Conservation (phyloP, 2,888 invertebrate species). For the Agapostemon virescens region DNA sequence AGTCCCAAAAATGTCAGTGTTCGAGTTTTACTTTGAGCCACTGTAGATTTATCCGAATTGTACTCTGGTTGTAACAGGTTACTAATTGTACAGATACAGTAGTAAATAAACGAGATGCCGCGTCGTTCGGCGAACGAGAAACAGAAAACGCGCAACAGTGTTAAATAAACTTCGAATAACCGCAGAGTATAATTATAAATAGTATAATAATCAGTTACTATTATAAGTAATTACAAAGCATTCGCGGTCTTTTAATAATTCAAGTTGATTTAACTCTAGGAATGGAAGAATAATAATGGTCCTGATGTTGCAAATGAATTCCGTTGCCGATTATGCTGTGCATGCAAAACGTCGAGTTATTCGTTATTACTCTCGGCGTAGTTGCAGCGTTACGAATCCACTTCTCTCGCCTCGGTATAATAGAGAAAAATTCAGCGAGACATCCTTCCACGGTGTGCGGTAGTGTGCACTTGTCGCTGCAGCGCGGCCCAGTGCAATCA, state of each 20-base stretch:
- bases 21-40: too few relatives aligned
- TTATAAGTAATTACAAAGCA: neutral
- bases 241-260: neutral
- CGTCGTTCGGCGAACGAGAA: too few relatives aligned
- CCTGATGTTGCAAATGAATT: neutral
- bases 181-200: too few relatives aligned
- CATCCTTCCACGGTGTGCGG: neutral
- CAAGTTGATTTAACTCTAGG: neutral
- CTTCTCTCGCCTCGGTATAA: neutral
- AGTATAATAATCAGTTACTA: too few relatives aligned
- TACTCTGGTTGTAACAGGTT: too few relatives aligned
- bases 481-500: slow-evolving; percentile 24
- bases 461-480: slow-evolving; percentile 25
- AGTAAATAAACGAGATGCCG: too few relatives aligned
- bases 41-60: too few relatives aligned
- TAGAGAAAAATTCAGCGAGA: slow-evolving; percentile 4
- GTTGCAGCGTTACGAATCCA: slow-evolving; percentile 22
- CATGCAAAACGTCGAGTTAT: neutral
- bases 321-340: neutral
- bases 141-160: too few relatives aligned
- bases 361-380: neutral
- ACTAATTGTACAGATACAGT: too few relatives aligned
- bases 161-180: too few relatives aligned
- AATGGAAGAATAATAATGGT: neutral
- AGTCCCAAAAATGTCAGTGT: too few relatives aligned